Evolutionary conservation across 1,140 invertebrate species (phyloP).

Genomic region (Drosophila bocki): DNA sequence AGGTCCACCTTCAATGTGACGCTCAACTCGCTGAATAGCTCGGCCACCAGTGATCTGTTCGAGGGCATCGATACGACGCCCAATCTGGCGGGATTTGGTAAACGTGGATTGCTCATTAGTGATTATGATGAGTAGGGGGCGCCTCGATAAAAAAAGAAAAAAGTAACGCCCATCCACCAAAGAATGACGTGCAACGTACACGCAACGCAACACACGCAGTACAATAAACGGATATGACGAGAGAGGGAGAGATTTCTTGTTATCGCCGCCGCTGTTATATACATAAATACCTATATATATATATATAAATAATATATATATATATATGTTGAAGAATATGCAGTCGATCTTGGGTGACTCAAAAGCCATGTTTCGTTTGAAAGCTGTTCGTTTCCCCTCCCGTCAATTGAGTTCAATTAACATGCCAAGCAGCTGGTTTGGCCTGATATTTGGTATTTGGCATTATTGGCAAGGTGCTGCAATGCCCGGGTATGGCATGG

Average conservation of each 20-base stretch:
- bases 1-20: conserved; percentile 69
- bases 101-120: conserved; percentile 77
- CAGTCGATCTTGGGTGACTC: conserved; percentile 46
- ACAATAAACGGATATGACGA: conserved; percentile 53
- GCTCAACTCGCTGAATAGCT: conserved; percentile 71
- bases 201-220: conserved; percentile 47
- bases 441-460: conserved; percentile 4
- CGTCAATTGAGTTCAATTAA: conserved; percentile 44
- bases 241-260: conserved; percentile 33
- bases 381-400: conserved; percentile 17
- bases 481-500: background rate
- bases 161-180: conserved; percentile 45
- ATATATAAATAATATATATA: background rate
- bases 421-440: conserved; percentile 26
- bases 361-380: conserved; percentile 22
- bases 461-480: conserved; percentile 5
- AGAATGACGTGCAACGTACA: conserved; percentile 50
- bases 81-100: conserved; percentile 66
- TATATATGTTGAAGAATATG: conserved; percentile 1
- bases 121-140: conserved; percentile 75
- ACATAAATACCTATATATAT: conserved; percentile 14
- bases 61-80: conserved; percentile 65
- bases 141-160: conserved; percentile 15
- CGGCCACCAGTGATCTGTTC: conserved; percentile 73
- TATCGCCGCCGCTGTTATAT: conserved; percentile 46